Percentiles rank a stretch among this genome's conserved stretches.
phyloP scores from a whole-genome alignment of 2,888 invertebrate species.

The Trichacis sp. region DNA sequence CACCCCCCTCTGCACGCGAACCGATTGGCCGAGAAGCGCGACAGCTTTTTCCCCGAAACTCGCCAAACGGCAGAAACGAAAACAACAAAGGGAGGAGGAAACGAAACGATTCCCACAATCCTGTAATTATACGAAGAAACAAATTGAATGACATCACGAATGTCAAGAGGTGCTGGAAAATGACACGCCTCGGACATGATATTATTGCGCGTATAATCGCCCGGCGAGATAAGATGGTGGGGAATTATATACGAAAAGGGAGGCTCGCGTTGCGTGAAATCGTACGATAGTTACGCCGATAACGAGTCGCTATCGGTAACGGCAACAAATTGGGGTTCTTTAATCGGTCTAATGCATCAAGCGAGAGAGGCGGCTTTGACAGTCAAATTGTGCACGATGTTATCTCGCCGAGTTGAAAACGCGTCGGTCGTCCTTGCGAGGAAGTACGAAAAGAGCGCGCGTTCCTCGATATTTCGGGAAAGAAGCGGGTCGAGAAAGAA shows the following conservation, averaged over 20 bases:
- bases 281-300: slow-evolving; percentile 54
- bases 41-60: too few species aligned
- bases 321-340: slow-evolving; percentile 61
- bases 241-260: slow-evolving; percentile 27
- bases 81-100: too few species aligned
- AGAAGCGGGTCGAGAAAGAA: slow-evolving; percentile 16
- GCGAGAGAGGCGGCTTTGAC: slow-evolving; percentile 55
- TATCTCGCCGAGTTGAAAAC: slow-evolving; percentile 20
- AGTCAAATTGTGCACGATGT: slow-evolving; percentile 47
- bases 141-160: background rate
- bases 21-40: background rate
- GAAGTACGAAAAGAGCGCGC: slow-evolving; percentile 16
- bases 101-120: too few species aligned
- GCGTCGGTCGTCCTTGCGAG: background rate
- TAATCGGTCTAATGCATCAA: slow-evolving; percentile 65
- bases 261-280: slow-evolving; percentile 44
- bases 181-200: slow-evolving; percentile 31
- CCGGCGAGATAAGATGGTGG: slow-evolving; percentile 24
- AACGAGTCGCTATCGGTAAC: slow-evolving; percentile 53
- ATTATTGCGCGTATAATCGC: slow-evolving; percentile 27
- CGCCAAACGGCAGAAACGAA: too few species aligned
- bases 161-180: slow-evolving; percentile 13
- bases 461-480: too few species aligned
- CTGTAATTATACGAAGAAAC: background rate
- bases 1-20: background rate